Conservation (phyloP, 2,888 invertebrate species). For the Apomyelois bistriatella region DNA sequence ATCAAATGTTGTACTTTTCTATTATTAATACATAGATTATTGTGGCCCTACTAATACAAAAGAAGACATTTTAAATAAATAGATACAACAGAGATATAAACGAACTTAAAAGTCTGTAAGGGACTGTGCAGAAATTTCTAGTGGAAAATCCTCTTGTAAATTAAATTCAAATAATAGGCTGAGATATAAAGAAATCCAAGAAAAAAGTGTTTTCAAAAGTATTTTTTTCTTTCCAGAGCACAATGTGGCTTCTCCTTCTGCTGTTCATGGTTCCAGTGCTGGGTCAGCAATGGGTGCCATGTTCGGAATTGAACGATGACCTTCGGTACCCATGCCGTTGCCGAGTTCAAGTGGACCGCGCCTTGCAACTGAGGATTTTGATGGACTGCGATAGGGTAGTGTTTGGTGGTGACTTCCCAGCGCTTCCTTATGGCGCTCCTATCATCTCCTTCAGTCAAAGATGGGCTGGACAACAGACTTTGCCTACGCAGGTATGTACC, state of each 20-base stretch:
- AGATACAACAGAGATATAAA: too few relatives aligned
- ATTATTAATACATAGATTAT: too few relatives aligned
- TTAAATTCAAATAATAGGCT: too few relatives aligned
- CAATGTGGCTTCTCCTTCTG: constrained; percentile 58
- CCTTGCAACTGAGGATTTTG: constrained; percentile 75
- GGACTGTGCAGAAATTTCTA: too few relatives aligned
- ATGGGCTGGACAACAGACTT: constrained; percentile 88
- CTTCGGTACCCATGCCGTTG: constrained; percentile 87
- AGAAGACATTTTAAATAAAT: too few relatives aligned
- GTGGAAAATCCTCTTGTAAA: too few relatives aligned
- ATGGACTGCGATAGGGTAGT: constrained; percentile 92
- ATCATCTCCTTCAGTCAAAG: constrained; percentile 89
- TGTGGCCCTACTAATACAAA: too few relatives aligned
- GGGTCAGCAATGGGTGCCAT: constrained; percentile 83
- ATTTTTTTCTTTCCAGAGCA: constrained; percentile 36
- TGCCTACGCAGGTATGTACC: constrained; percentile 85
- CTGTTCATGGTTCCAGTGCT: constrained; percentile 48
- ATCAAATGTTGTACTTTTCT: too few relatives aligned
- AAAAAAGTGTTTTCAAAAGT: too few relatives aligned
- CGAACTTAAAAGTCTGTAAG: too few relatives aligned
- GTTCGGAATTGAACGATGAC: constrained; percentile 87
- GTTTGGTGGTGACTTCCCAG: constrained; percentile 88
- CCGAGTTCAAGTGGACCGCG: constrained; percentile 71
- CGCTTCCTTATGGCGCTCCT: constrained; percentile 88
- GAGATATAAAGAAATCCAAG: too few relatives aligned